Percentiles rank a stretch among this genome's conserved stretches.
Conservation (phyloP, 2,888 invertebrate species). For the Ichneumon xanthorius region DNA sequence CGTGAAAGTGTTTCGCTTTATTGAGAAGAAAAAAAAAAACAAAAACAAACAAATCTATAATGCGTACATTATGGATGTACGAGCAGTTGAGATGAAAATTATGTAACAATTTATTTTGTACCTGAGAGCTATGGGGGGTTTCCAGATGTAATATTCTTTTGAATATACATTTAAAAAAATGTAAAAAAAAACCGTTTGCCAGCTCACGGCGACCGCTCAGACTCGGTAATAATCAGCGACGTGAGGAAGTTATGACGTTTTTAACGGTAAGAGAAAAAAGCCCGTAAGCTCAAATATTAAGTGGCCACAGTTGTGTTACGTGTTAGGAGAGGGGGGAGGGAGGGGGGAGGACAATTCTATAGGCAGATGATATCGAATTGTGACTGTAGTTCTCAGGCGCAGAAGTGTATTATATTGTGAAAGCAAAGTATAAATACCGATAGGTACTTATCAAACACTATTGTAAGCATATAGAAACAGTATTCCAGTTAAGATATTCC, state of each 20-base stretch:
- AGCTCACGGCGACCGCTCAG: conserved; percentile 20
- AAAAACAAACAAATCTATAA: conserved; percentile 52
- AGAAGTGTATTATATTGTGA: conserved; percentile 70
- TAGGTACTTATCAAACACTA: conserved; percentile 74
- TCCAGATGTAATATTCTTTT: conserved; percentile 39
- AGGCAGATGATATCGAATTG: conserved; percentile 50
- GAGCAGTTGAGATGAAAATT: conserved; percentile 62
- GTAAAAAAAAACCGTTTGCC: conserved; percentile 6
- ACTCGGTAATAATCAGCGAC: conserved; percentile 30
- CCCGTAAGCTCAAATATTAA: conserved; percentile 60
- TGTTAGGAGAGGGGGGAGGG: conserved; percentile 17
- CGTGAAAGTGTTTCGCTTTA: conserved; percentile 72
- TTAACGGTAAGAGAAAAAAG: conserved; percentile 28
- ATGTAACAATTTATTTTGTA: conserved; percentile 66
- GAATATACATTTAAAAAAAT: background rate
- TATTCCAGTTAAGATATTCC: conserved; percentile 77
- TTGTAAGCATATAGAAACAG: conserved; percentile 71
- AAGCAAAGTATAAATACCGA: conserved; percentile 68
- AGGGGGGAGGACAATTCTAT: conserved; percentile 43
- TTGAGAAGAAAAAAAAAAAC: conserved; percentile 57
- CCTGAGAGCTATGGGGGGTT: conserved; percentile 70
- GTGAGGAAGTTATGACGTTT: conserved; percentile 32
- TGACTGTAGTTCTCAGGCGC: conserved; percentile 71
- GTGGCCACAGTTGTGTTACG: conserved; percentile 55
- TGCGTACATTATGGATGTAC: conserved; percentile 65